Base-by-base conservation (phyloP, 2,888 invertebrate genomes). In the Tenthredo mesomela region DNA sequence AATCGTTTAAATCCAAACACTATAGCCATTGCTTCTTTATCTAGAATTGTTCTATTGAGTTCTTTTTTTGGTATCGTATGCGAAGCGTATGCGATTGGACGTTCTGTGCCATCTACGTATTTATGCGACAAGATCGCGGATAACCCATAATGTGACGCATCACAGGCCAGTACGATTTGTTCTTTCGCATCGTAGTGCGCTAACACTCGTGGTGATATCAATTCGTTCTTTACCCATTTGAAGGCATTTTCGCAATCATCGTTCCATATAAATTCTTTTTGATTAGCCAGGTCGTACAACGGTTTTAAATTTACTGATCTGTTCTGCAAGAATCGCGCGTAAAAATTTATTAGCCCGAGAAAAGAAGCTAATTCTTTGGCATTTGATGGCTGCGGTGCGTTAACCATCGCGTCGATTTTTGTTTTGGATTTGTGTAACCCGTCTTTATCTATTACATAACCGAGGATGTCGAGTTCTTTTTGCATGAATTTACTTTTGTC, bases 261-360 rank as follows among this genome's bases (percentile, higher is more conserved):
- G 10, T 40, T 40, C 40, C 40, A 10, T 40, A 40, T 10, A 2
- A 10, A 40, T 40, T 40, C 40, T 40, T 10, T 40, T 40, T 10
- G 40, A 40, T 40, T 10, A 10, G 40, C 40, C 40, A 40, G 40
- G 40, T 40, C 40, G 40, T 40, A 40, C 40, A 40, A 40, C 10
- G 40, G 40, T 40, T 40, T 40, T 37, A 88, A 86, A 50, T 88
- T 87, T 43, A 43, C 58, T 5, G 90, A 84, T 78, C 89, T 85
- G 73, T 89, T 88, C 77, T 87, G 84, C 2, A 92, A 84, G 85
- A 92, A 92, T 84, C 88, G 88, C 2, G 89, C 86, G 85, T 92
- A 92, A 86, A 91, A 92, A 85, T 91, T 91, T n/a, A 90, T 85
- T 50, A 89, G 61, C 12, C 90, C 90, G 10, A 88, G 82, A 85